Conservation (phyloP, 2,113 vertebrate species). For the Odocoileus hemionus region DNA sequence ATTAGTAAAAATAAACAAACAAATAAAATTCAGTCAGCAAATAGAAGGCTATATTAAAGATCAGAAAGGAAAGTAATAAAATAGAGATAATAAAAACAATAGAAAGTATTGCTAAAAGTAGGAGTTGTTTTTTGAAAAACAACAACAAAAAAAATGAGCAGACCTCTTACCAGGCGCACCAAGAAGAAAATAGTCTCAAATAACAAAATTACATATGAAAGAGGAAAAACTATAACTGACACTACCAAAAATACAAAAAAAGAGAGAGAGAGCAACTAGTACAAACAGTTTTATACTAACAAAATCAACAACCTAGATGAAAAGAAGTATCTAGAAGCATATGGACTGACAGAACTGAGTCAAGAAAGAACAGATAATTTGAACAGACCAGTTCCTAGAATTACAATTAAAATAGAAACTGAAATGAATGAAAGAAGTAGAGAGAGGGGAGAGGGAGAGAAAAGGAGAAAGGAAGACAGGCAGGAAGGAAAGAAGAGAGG, state of each 20-base stretch:
- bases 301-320: not conserved
- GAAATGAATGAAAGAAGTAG: not conserved
- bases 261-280: not conserved
- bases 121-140: not conserved
- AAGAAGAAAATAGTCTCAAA: not conserved
- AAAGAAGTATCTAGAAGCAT: not conserved
- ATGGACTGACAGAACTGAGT: not conserved
- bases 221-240: not conserved
- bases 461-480: not conserved
- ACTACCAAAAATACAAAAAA: rapidly evolving
- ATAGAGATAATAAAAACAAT: not conserved
- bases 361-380: not conserved
- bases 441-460: not conserved
- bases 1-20: not conserved
- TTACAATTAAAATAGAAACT: not conserved
- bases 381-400: not conserved
- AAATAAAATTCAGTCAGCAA: not conserved
- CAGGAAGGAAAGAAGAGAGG: not conserved
- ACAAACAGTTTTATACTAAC: not conserved
- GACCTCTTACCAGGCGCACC: rapidly evolving
- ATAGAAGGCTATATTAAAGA: not conserved
- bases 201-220: not conserved
- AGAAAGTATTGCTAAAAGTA: not conserved
- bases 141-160: not conserved
- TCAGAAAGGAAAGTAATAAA: not conserved